Conservation (phyloP, 1,140 invertebrate species). For the Drosophila pallidifrons region DNA sequence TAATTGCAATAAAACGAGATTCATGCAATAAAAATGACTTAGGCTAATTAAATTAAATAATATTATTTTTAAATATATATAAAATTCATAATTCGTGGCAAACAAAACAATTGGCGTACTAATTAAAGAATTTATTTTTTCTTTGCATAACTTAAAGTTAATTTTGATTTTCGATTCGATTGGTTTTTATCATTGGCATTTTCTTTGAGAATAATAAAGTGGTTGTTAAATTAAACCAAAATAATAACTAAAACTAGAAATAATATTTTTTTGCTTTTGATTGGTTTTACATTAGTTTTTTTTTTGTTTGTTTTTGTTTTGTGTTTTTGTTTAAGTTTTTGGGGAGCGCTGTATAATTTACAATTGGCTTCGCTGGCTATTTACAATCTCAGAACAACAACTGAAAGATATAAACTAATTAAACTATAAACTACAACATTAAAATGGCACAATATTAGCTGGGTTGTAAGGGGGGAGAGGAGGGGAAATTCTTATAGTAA, state of each 20-base stretch:
- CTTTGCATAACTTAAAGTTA: slow-evolving; percentile 74
- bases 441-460: slow-evolving; percentile 70
- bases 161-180: slow-evolving; percentile 64
- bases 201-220: slow-evolving; percentile 74
- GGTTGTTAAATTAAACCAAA: slow-evolving; percentile 54
- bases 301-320: slow-evolving; percentile 11
- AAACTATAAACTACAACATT: slow-evolving; percentile 37
- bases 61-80: slow-evolving; percentile 38
- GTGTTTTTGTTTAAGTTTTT: slow-evolving; percentile 20
- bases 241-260: slow-evolving; percentile 51
- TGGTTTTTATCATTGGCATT: slow-evolving; percentile 58
- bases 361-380: slow-evolving; percentile 64
- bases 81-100: slow-evolving; percentile 55
- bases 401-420: slow-evolving; percentile 18
- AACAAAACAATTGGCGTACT: slow-evolving; percentile 72
- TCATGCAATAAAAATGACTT: slow-evolving; percentile 49
- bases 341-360: slow-evolving; percentile 67
- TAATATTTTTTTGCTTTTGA: slow-evolving; percentile 35
- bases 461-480: slow-evolving; percentile 33
- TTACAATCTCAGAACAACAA: slow-evolving; percentile 65
- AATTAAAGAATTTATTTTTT: slow-evolving; percentile 42
- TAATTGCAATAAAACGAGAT: slow-evolving; percentile 57
- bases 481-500: slow-evolving; percentile 18
- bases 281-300: slow-evolving; percentile 26
- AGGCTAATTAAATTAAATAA: slow-evolving; percentile 61